Conservation (phyloP, 1,140 invertebrate species). For the Cylas formicarius region DNA sequence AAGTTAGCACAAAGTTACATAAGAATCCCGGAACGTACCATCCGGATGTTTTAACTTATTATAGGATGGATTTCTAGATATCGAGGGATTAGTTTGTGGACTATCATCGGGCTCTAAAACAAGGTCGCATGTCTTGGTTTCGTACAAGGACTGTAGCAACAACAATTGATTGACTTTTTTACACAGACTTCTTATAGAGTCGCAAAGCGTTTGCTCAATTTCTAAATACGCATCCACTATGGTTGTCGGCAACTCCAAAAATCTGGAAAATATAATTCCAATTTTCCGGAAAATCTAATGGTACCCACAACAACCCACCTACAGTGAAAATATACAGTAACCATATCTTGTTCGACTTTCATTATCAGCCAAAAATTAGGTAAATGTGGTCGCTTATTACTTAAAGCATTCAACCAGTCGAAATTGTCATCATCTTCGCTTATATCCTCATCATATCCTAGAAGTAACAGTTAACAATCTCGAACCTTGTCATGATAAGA, state of each 20-base stretch:
- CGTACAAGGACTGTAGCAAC: constrained; percentile 61
- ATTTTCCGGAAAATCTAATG: neutral
- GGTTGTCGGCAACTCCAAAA: constrained; percentile 47
- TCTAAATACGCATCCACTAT: constrained; percentile 49
- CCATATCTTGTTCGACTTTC: constrained; percentile 51
- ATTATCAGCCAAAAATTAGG: constrained; percentile 75
- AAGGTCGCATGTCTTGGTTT: constrained; percentile 61
- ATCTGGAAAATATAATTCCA: constrained; percentile 39
- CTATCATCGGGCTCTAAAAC: constrained; percentile 59
- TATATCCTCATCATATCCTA: constrained; percentile 38
- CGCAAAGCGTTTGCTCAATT: constrained; percentile 48
- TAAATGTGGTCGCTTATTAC: constrained; percentile 47
- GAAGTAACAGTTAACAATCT: constrained; percentile 7
- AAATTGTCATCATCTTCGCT: constrained; percentile 58
- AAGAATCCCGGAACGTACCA: constrained; percentile 24
- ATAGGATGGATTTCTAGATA: constrained; percentile 25
- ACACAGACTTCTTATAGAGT: constrained; percentile 54
- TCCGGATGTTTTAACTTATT: constrained; percentile 33
- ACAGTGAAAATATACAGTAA: constrained; percentile 67
- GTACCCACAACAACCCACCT: constrained; percentile 38
- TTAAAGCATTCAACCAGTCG: constrained; percentile 52
- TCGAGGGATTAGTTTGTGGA: constrained; percentile 19
- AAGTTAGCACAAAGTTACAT: constrained; percentile 9
- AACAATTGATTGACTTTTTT: constrained; percentile 67
- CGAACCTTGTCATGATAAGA: neutral